Evolutionary conservation across 2,797 vertebrate species (phyloP).

Genomic region (Pipistrellus nathusii): DNA sequence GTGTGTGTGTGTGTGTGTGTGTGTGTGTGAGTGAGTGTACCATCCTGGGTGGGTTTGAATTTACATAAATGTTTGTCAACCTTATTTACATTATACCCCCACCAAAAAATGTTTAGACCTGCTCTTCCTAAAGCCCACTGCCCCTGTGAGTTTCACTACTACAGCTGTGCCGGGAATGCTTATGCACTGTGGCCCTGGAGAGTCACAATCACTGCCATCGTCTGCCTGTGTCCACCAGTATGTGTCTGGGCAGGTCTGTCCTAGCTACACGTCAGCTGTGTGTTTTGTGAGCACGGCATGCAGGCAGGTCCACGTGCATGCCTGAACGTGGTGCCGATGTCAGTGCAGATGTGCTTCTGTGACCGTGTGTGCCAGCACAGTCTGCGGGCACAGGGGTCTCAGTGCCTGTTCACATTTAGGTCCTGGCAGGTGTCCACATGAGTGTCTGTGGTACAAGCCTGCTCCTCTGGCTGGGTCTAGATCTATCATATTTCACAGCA

Average conservation of each 20-base stretch:
- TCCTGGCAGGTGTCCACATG: rapidly evolving
- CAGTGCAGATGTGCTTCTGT: not conserved
- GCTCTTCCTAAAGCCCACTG: not conserved
- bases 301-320: not conserved
- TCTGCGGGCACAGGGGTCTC: not conserved
- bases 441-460: not conserved
- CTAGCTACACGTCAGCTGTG: not conserved
- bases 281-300: not conserved
- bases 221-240: not conserved
- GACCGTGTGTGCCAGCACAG: not conserved
- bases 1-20: not conserved
- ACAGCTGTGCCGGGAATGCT: rapidly evolving
- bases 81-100: not conserved
- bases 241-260: not conserved
- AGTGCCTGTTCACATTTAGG: not conserved
- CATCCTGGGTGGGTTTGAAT: too few relatives aligned
- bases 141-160: not conserved
- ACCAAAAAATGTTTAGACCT: not conserved
- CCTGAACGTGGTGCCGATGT: not conserved
- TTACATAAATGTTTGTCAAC: not conserved
- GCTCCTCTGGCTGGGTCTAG: not conserved
- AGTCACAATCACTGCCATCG: not conserved
- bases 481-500: not conserved
- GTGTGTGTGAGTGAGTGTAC: not conserved
- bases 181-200: not conserved